Evolutionary conservation across 2,888 invertebrate species (phyloP), one percentile per base, ranked within the genome.

Genomic region (Macrosiphum euphorbiae): DNA sequence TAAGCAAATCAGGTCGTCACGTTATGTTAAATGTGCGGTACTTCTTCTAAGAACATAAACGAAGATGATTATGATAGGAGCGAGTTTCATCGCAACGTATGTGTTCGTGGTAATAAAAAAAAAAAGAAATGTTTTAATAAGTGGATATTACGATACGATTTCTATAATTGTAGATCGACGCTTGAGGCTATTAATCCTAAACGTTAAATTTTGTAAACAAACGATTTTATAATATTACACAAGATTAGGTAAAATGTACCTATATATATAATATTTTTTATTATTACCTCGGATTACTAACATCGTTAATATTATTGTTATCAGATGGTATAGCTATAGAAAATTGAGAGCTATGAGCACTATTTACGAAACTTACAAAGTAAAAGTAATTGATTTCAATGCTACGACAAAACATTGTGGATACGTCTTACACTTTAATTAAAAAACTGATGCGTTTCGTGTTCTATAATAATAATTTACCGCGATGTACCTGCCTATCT

Each of bases 341-440:
- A 58, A 88, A 41, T 88, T 26, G 58, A 58, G 41, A 88, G 26
- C 26, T 28, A 88, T 26, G 55, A 7, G 58, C 35, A 16, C 16
- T 50, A 84, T 52, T 55, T 52, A 84, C 41, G 41, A 91, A 84
- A 91, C 35, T 5, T 35, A n/a, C 52, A 41, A 55, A 61, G 87
- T 92, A 87, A 92, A 87, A 92, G 92, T 47, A 61, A 86, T 86
- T 61, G 26, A 86, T 86, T 91, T 91, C 24, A 91, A 85, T 52
- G 50, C 5, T 3, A 58, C 26, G 41, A 41, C 24, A 50, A 87
- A 87, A 28, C 35, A 58, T 55, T 26, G 41, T 41, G 13, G 41
- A 55, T 55, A 41, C 5, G 5, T 90, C 35, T 90, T 90, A 67
- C 67, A 47, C n/a, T 50, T 90, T 90, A 67, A 90, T 67, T 47